These are phyloP conservation scores for Melitaea athalia DNA, from an alignment of 2,888 invertebrate species.

Conservation along the genomic window DNA sequence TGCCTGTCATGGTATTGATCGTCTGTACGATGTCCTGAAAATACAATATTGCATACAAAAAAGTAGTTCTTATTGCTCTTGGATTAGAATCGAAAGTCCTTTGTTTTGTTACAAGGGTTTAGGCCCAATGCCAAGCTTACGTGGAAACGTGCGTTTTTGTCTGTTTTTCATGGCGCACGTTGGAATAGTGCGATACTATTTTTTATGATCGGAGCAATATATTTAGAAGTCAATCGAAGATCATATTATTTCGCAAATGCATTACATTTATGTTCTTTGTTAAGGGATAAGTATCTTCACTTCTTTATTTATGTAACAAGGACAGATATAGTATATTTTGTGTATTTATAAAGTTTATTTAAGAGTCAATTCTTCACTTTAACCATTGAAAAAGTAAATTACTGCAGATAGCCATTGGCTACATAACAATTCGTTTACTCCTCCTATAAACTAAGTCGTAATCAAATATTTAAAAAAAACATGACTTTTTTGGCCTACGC, in stretches of 20 bases:
- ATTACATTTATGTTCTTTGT: not conserved
- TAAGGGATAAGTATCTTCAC: not conserved
- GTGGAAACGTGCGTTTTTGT: conserved; percentile 62
- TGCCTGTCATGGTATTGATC: not conserved
- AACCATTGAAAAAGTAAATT: too few relatives aligned
- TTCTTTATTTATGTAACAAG: not conserved
- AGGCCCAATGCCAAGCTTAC: conserved; percentile 56
- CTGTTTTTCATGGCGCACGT: conserved; percentile 55
- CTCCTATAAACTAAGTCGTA: too few relatives aligned
- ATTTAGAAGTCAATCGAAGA: conserved; percentile 19
- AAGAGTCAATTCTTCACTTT: too few relatives aligned
- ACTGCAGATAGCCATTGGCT: too few relatives aligned
- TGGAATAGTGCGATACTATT: conserved; percentile 51
- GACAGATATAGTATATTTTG: too few relatives aligned
- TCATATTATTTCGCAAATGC: not conserved
- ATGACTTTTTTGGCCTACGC: too few relatives aligned
- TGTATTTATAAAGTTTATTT: too few relatives aligned
- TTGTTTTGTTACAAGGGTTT: conserved; percentile 21
- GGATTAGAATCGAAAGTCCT: conserved; percentile 24
- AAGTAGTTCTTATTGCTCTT: conserved; percentile 18
- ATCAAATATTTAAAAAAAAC: too few relatives aligned
- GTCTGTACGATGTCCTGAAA: conserved; percentile 15
- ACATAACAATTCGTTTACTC: too few relatives aligned
- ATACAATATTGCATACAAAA: conserved; percentile 9
- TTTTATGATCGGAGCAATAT: conserved; percentile 36